Conservation (phyloP, 2,888 invertebrate genomes). For the Embidobia sp. region DNA sequence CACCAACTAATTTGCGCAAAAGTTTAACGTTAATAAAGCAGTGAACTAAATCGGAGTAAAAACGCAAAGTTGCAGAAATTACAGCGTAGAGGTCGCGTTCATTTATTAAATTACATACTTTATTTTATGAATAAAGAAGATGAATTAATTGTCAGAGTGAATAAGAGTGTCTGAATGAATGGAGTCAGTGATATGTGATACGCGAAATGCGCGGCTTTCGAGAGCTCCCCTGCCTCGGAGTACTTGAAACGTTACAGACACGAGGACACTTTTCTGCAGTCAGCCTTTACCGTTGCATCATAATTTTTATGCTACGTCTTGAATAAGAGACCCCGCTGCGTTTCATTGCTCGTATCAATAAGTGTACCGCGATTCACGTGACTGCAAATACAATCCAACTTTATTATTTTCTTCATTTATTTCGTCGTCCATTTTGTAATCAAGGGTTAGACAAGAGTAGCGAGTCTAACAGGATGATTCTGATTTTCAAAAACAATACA, state of each 20-base stretch:
- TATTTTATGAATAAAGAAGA: constrained; percentile 50
- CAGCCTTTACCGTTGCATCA: constrained; percentile 74
- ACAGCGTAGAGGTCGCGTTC: constrained; percentile 10
- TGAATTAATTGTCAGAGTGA: constrained; percentile 50
- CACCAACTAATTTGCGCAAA: too few species aligned
- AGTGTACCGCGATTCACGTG: constrained; percentile 24
- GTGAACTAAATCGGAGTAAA: too few species aligned
- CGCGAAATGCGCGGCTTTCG: constrained; percentile 32
- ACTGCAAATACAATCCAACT: constrained; percentile 11
- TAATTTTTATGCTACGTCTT: constrained; percentile 70
- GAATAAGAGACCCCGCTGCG: constrained; percentile 67
- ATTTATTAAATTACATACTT: constrained; percentile 50
- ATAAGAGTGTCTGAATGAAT: constrained; percentile 41
- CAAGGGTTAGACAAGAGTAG: too few species aligned
- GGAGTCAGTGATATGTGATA: constrained; percentile 53
- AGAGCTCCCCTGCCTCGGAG: constrained; percentile 45
- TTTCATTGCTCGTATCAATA: constrained; percentile 55
- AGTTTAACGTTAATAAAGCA: too few species aligned
- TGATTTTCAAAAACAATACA: too few species aligned
- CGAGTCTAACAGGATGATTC: too few species aligned
- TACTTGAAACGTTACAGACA: constrained; percentile 60
- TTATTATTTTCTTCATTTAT: constrained; percentile 2
- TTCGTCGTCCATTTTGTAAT: too few species aligned
- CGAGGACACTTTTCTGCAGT: constrained; percentile 64
- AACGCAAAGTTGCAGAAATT: too few species aligned